phyloP scores from a whole-genome alignment of 2,888 invertebrate species.

The Isoperla grammatica region DNA sequence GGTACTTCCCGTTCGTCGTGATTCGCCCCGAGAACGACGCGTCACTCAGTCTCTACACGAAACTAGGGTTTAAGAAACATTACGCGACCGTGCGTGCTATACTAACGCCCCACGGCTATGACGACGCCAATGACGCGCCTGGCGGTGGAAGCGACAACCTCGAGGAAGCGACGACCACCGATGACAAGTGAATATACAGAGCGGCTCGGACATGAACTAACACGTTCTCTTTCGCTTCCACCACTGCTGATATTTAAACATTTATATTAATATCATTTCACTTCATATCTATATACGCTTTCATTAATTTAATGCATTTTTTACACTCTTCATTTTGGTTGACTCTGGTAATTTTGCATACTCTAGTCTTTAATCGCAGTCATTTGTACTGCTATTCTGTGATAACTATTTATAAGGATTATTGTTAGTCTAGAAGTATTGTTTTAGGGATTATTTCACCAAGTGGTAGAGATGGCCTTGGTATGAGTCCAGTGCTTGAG shows the following conservation, averaged over 20 bases:
- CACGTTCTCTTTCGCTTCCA: slow-evolving; percentile 27
- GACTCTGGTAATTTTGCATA: slow-evolving; percentile 26
- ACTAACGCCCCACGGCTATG: slow-evolving; percentile 52
- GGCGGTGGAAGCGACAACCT: background rate
- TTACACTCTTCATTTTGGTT: slow-evolving; percentile 18
- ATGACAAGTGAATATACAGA: background rate
- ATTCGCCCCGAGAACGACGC: slow-evolving; percentile 84
- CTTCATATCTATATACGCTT: slow-evolving; percentile 4
- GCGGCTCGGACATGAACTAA: background rate
- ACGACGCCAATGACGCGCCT: slow-evolving; percentile 7
- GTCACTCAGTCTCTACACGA: slow-evolving; percentile 74
- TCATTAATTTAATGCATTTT: slow-evolving; percentile 4
- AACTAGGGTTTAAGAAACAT: slow-evolving; percentile 73
- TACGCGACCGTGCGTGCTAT: slow-evolving; percentile 77
- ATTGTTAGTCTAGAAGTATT: background rate
- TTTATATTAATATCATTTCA: slow-evolving; percentile 17
- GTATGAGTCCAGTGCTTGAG: too few relatives aligned
- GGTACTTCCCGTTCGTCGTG: slow-evolving; percentile 80
- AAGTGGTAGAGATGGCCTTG: too few relatives aligned
- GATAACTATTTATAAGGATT: slow-evolving; percentile 16
- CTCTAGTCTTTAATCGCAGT: slow-evolving; percentile 7
- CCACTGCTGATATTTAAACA: slow-evolving; percentile 19
- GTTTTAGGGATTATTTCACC: too few relatives aligned
- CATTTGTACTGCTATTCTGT: slow-evolving; percentile 26
- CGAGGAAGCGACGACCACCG: background rate